phyloP scores from a whole-genome alignment of 2,113 vertebrate species.

The Hyperopisus bebe region DNA sequence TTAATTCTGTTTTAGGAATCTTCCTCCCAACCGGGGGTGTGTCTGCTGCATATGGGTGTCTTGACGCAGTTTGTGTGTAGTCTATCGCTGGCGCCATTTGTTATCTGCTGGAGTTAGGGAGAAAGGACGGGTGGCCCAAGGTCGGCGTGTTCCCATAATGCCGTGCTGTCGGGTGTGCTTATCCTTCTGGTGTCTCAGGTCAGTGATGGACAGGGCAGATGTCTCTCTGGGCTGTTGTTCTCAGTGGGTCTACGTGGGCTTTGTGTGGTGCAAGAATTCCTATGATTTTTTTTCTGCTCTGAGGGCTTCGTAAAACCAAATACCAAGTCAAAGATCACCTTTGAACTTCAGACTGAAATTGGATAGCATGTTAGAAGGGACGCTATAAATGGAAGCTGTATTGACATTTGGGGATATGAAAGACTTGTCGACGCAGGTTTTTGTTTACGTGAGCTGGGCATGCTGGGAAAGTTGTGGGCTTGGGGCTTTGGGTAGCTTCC shows the following conservation, averaged over 20 bases:
- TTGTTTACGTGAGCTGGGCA: background rate
- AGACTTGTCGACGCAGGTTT: background rate
- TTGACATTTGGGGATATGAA: background rate
- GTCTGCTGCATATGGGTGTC: background rate
- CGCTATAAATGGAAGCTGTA: background rate
- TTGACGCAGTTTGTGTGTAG: background rate
- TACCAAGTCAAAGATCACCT: background rate
- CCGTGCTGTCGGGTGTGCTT: background rate
- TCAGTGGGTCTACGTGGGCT: background rate
- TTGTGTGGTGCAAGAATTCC: background rate
- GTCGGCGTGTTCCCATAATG: background rate
- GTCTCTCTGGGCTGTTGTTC: background rate
- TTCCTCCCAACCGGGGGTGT: background rate
- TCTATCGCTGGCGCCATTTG: background rate
- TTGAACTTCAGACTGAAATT: background rate
- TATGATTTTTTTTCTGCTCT: background rate
- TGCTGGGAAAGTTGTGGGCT: background rate
- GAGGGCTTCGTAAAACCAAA: background rate
- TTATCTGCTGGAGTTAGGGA: background rate
- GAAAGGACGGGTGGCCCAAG: background rate
- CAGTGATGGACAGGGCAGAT: background rate
- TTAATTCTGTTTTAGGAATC: background rate
- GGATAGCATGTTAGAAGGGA: background rate
- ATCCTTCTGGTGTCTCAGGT: background rate
- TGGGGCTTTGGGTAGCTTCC: background rate